Evolutionary conservation across 2,113 vertebrate species (phyloP).

Genomic region (Zosterops hypoxanthus): DNA sequence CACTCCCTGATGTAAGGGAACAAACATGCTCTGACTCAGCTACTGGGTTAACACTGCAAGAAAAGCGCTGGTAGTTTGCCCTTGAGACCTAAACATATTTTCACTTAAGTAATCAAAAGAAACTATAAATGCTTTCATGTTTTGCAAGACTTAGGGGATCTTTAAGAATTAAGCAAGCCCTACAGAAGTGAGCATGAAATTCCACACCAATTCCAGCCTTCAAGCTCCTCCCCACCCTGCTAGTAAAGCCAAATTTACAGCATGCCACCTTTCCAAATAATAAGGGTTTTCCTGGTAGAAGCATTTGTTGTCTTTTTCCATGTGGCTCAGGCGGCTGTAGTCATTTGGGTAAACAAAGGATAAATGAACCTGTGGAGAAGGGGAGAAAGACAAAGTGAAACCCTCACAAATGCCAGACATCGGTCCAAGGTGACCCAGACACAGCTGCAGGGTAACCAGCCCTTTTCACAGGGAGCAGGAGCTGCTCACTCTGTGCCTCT

Average conservation of each 20-base stretch:
- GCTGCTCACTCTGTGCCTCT: neutral
- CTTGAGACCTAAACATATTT: neutral
- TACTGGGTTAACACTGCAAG: neutral
- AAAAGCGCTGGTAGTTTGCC: neutral
- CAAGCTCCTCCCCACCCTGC: neutral
- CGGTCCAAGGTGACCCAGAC: neutral
- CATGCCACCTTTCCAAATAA: conserved; percentile 79
- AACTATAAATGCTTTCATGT: neutral
- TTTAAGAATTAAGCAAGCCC: neutral
- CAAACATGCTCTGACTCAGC: neutral
- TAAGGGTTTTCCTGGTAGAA: conserved; percentile 84
- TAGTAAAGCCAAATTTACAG: neutral
- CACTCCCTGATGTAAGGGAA: neutral
- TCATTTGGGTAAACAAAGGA: conserved; percentile 94
- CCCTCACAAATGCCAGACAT: neutral
- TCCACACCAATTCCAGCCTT: neutral
- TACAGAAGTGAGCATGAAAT: neutral
- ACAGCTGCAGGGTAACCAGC: neutral
- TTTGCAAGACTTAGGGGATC: neutral
- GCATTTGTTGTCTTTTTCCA: conserved; percentile 90
- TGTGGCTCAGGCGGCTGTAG: conserved; percentile 91
- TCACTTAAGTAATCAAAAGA: neutral
- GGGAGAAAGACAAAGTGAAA: neutral
- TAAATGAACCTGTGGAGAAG: conserved; percentile 81
- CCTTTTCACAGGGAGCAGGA: neutral